Percentiles rank a stretch among this genome's conserved stretches.
phyloP scores from a whole-genome alignment of 1,140 invertebrate species.

The Lutraria rhynchaena region DNA sequence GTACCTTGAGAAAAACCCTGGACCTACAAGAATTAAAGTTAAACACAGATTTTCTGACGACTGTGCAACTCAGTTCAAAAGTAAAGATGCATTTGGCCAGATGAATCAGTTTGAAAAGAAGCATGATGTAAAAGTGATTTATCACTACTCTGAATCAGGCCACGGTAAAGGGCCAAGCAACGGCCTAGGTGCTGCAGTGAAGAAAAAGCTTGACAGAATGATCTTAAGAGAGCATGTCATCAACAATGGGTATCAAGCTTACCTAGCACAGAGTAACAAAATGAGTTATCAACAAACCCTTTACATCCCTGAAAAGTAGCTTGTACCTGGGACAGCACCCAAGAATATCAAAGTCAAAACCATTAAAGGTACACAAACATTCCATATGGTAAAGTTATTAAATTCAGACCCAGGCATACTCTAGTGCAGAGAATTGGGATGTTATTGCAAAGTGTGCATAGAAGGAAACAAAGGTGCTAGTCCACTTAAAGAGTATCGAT shows the following conservation, averaged over 20 bases:
- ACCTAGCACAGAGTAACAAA: constrained; percentile 32
- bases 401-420: constrained; percentile 10
- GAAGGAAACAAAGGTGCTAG: neutral
- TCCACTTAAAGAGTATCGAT: constrained; percentile 16
- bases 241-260: constrained; percentile 42
- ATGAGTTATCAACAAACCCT: neutral
- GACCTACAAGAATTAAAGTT: constrained; percentile 3
- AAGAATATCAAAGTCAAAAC: constrained; percentile 15
- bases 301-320: constrained; percentile 23
- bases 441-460: constrained; percentile 10
- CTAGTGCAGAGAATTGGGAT: constrained; percentile 15
- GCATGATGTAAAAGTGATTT: constrained; percentile 7
- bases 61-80: constrained; percentile 49
- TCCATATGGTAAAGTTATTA: constrained; percentile 6
- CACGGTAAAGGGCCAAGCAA: constrained; percentile 44
- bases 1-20: constrained; percentile 39
- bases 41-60: constrained; percentile 47
- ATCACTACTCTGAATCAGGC: constrained; percentile 38
- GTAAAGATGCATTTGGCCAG: constrained; percentile 35
- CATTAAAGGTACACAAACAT: constrained; percentile 13
- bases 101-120: neutral
- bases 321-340: neutral
- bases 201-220: constrained; percentile 24
- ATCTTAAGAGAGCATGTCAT: constrained; percentile 22
- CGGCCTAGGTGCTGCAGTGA: constrained; percentile 29